Percentiles rank a stretch among this genome's conserved stretches.
Conservation (phyloP, 2,888 invertebrate genomes). For the Esperia sulphurella region DNA sequence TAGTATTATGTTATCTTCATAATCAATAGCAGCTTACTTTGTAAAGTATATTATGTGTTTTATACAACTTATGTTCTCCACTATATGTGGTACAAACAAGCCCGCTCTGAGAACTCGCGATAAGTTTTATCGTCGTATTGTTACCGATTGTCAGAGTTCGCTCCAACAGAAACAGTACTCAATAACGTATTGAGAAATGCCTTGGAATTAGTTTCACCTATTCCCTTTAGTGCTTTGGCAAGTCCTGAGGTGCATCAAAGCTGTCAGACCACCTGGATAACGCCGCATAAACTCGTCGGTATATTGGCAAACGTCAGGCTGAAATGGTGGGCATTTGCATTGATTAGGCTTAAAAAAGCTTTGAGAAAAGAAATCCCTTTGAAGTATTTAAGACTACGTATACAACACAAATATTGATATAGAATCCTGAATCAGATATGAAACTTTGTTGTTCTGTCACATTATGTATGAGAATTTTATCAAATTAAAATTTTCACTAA, state of each 20-base stretch:
- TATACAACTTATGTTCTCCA: no score
- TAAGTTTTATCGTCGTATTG: conserved; percentile 71
- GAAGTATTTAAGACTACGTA: background rate
- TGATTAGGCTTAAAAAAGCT: background rate
- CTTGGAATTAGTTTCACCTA: conserved; percentile 62
- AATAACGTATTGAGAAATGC: conserved; percentile 46
- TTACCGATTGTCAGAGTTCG: conserved; percentile 40
- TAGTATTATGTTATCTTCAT: no score
- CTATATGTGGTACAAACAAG: background rate
- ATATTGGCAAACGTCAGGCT: conserved; percentile 31
- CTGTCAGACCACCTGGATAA: conserved; percentile 46
- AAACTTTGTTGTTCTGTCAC: no score
- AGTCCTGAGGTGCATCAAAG: conserved; percentile 25
- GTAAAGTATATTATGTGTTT: no score
- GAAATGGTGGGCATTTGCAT: conserved; percentile 15
- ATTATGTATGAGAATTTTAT: no score
- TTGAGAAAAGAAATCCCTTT: background rate
- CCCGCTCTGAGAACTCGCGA: conserved; percentile 35
- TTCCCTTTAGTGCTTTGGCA: conserved; percentile 39
- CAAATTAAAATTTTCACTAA: no score
- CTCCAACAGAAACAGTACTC: conserved; percentile 37
- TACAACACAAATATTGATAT: no score
- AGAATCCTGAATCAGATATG: no score
- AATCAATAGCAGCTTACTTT: no score
- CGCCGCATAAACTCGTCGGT: conserved; percentile 32